Base-by-base conservation (phyloP, 2,888 invertebrate species). In the Drosophila kambysellisi region DNA sequence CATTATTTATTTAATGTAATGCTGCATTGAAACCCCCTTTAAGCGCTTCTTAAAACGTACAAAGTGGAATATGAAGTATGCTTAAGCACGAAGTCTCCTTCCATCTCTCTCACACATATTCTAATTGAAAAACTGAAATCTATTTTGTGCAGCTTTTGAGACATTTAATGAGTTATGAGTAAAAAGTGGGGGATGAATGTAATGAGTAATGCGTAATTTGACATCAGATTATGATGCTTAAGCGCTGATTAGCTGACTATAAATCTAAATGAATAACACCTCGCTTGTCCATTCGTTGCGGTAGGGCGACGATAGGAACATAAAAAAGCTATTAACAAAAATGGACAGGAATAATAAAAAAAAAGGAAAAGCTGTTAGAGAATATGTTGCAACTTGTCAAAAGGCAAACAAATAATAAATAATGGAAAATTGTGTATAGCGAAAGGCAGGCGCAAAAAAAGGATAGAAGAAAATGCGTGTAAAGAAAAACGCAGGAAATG, bases 251-350 rank as follows among this genome's bases (percentile, higher is more conserved):
- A 59, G 65, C 73, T 39, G 48, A 37, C 53, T 56, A 73, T 69
- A 68, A 56, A 64, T 51, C 58, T 35, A 52, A 68, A 11, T 48
- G 9, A 35, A 20, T 11, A 17, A 41, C 17, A 33, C 11, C 5
- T 35, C 35, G 30, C 30, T 11, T 4, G 3, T 4, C 4, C 37
- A 39, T 46, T 46, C 56, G 58, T 85, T 85, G 84, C 54, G 88
- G 85, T 85, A 85, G 79, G 79, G 66, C 79, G 61, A 63, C 73
- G 56, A 70, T 48, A 50, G 56, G 73, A 54, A 81, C 85, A 83
- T 79, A 81, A 88, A 88, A 81, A 83, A 72, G 73, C 76, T 69
- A 88, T 88, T 85, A 88, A 63, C 68, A 58, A 66, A 58, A 65
- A 50, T 41, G 46, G 52, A 59, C 74, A 75, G 51, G 53, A 4